These are phyloP conservation scores for Sylvicapra grimmia DNA, from an alignment of 2,113 vertebrate genomes.

Conservation along the genomic window DNA sequence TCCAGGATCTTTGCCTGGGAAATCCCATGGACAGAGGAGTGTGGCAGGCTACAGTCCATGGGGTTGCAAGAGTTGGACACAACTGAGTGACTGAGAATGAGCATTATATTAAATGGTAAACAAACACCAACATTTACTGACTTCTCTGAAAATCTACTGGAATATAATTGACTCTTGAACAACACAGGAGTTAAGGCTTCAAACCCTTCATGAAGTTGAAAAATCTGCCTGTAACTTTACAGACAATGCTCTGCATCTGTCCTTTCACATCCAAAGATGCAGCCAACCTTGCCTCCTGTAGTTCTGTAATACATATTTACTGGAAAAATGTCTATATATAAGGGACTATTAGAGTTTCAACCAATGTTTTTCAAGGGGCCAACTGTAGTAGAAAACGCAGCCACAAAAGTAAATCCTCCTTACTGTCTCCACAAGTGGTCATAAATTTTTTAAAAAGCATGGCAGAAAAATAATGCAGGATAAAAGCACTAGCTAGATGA, in stretches of 20 bases:
- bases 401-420: not conserved
- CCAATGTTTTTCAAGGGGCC: not conserved
- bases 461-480: not conserved
- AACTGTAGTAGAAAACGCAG: not conserved
- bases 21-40: too few species aligned
- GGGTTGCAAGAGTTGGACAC: too few species aligned
- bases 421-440: not conserved
- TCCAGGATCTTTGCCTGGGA: too few species aligned
- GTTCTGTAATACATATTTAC: not conserved
- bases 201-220: too few species aligned
- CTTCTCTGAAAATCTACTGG: not conserved
- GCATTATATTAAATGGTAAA: not conserved
- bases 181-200: too few species aligned
- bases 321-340: not conserved
- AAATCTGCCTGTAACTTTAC: not conserved
- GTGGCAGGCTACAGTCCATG: too few species aligned
- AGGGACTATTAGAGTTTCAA: not conserved
- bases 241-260: not conserved
- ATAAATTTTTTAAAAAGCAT: not conserved
- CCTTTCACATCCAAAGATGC: not conserved
- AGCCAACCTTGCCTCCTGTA: not conserved
- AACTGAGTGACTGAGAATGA: not conserved
- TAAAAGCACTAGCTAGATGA: not conserved
- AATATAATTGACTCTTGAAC: too few species aligned
- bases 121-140: not conserved